phyloP scores from a whole-genome alignment of 2,113 vertebrate species.

The Brachyistius frenatus region DNA sequence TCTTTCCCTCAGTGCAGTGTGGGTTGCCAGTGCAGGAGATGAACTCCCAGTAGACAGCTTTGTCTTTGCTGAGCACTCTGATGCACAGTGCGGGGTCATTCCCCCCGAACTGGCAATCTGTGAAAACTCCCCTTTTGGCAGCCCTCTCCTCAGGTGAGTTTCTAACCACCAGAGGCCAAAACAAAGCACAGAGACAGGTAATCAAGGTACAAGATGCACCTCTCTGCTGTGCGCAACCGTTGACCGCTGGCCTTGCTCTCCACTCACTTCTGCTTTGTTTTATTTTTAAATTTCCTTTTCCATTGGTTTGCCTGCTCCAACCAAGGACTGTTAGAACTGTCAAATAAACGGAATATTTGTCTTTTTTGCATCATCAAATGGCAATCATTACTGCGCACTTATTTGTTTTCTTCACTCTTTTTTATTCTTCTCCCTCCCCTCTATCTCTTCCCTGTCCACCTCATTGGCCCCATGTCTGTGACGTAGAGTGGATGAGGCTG shows the following conservation, averaged over 20 bases:
- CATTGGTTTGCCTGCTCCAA: conserved; percentile 52
- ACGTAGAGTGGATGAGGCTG: conserved; percentile 68
- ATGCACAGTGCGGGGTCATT: conserved; percentile 84
- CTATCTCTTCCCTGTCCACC: conserved; percentile 11
- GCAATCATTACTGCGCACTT: not conserved
- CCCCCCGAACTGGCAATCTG: conserved; percentile 84
- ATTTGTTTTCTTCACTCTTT: conserved; percentile 1
- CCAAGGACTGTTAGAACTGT: conserved; percentile 23
- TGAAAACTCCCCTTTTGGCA: conserved; percentile 89
- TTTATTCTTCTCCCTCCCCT: conserved; percentile 6
- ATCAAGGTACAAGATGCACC: conserved; percentile 67
- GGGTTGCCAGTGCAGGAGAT: conserved; percentile 88
- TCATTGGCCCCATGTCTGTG: conserved; percentile 35
- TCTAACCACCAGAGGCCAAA: conserved; percentile 51
- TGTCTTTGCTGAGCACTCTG: conserved; percentile 91
- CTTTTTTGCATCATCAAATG: not conserved
- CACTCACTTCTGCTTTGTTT: conserved; percentile 30
- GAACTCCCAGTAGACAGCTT: conserved; percentile 89
- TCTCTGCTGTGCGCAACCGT: conserved; percentile 74
- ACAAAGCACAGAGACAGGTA: conserved; percentile 73
- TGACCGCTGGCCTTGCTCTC: conserved; percentile 76
- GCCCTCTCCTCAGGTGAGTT: conserved; percentile 89
- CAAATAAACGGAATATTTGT: not conserved
- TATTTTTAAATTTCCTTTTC: conserved; percentile 33
- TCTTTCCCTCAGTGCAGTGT: conserved; percentile 92